Evolutionary conservation across 2,888 invertebrate species (phyloP).

Genomic region (Carcina quercana): DNA sequence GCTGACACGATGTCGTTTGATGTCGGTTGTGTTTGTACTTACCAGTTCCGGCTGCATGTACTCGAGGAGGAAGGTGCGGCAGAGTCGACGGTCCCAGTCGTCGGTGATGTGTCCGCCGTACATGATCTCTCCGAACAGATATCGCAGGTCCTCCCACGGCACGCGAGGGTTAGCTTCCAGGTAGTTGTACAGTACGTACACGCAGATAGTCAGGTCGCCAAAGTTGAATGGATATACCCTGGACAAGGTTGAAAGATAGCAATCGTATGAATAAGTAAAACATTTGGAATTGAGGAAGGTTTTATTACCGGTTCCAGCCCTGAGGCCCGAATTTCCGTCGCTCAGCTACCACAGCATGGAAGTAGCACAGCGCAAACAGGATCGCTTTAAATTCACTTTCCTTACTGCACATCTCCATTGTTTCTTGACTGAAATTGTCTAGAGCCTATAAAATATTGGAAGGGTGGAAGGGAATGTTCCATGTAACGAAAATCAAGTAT

Average conservation of each 20-base stretch:
- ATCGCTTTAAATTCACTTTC: conserved; percentile 95
- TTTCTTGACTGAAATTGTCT: conserved; percentile 94
- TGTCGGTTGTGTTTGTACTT: conserved; percentile 1
- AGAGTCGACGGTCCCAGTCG: conserved; percentile 94
- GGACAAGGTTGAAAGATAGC: conserved; percentile 6
- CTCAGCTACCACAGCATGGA: conserved; percentile 95
- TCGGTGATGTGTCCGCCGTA: conserved; percentile 98
- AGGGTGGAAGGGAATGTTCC: too few species aligned
- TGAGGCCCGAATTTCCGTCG: conserved; percentile 95
- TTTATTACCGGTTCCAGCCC: conserved; percentile 85
- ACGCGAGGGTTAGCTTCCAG: conserved; percentile 90
- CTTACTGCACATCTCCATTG: conserved; percentile 92
- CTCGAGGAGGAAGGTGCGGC: conserved; percentile 88
- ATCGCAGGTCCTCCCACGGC: conserved; percentile 96
- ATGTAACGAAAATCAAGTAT: too few species aligned
- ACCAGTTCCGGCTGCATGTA: conserved; percentile 91
- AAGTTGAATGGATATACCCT: conserved; percentile 85
- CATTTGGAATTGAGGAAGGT: background rate
- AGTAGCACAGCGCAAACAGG: conserved; percentile 92
- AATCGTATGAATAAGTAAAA: background rate
- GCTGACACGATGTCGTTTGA: background rate
- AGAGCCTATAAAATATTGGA: conserved; percentile 69
- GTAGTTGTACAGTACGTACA: conserved; percentile 92
- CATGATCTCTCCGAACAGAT: conserved; percentile 97
- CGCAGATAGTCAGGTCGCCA: conserved; percentile 93